Evolutionary conservation across 1,140 invertebrate species (phyloP).

Genomic region (Ladona fulva): DNA sequence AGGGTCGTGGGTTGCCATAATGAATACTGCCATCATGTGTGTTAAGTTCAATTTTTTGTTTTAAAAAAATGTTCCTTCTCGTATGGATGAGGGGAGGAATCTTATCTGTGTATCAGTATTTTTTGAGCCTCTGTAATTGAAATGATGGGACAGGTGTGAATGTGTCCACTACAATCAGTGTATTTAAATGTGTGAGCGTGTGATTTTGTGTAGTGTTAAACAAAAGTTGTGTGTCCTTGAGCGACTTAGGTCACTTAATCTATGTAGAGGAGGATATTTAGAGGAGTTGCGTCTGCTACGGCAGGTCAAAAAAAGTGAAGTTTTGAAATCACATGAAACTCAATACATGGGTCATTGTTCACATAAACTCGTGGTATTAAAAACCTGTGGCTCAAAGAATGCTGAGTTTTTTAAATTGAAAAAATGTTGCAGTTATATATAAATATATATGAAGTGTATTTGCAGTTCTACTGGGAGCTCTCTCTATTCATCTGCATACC

Average conservation of each 20-base stretch:
- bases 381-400: slow-evolving; percentile 9
- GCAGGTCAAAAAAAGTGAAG: background rate
- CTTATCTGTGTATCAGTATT: slow-evolving; percentile 6
- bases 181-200: slow-evolving; percentile 1
- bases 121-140: background rate
- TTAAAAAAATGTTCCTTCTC: slow-evolving; percentile 1
- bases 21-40: background rate
- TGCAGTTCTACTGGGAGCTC: background rate
- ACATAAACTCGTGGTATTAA: background rate
- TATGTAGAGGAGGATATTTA: background rate
- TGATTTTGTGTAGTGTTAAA: background rate
- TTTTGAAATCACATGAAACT: slow-evolving; percentile 2
- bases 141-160: slow-evolving; percentile 1
- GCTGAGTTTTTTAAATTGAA: background rate
- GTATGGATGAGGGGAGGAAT: background rate
- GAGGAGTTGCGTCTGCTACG: background rate
- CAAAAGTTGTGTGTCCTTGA: background rate
- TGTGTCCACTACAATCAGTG: background rate
- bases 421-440: slow-evolving; percentile 1
- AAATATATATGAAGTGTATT: slow-evolving; percentile 4
- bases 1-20: background rate
- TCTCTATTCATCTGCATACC: background rate
- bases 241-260: background rate
- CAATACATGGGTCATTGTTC: background rate
- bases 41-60: background rate